Evolutionary conservation across 2,888 invertebrate species (phyloP), one percentile per base, ranked within the genome.

Genomic region (Hofmannophila pseudospretella): DNA sequence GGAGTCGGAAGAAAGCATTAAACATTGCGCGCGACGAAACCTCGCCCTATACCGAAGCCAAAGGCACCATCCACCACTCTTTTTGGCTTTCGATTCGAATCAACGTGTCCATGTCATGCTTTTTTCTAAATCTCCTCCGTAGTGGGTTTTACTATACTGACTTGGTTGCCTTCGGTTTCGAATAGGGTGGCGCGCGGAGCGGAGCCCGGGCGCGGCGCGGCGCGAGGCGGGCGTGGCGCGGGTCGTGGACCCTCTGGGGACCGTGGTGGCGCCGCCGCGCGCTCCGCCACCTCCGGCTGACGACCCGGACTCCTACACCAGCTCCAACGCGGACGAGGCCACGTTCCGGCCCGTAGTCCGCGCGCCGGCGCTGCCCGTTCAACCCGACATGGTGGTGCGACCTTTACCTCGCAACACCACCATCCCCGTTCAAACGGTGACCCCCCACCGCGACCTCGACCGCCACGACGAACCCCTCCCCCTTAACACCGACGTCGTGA

Each of bases 101-200:
- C 16, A 16, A 30, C 29, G 29, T n/a, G 23, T 20, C 20, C 20
- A 20, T 26, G 23, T 42, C 45, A 62, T 55, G 58, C 66, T 63
- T 62, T 56, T 56, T 60, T 66, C 59, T 53, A 55, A 60, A 52
- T 58, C 58, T 59, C 55, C 53, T 47, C 58, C 53, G 44, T 25
- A 34, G 33, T 45, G 45, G 45, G 48, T 39, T 26, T 29, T 39
- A 34, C 48, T 55, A 58, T 59, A 73, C 72, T 78, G 71, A 70
- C 70, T n/a, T n/a, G 81, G 91, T 91, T 92, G 94, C 93, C 94
- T 92, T 92, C 93, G 94, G 94, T 93, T 94, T 38, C 71, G 92
- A 91, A 90, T 91, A 92, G 93, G 91, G 91, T 89, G 84, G 84
- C 38, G 58, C 48, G 56, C 56, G 57, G 43, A 33, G 36, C 42